Evolutionary conservation across 2,113 vertebrate genomes (phyloP), one percentile per base, ranked within the genome.

Genomic region (Etia nguti): DNA sequence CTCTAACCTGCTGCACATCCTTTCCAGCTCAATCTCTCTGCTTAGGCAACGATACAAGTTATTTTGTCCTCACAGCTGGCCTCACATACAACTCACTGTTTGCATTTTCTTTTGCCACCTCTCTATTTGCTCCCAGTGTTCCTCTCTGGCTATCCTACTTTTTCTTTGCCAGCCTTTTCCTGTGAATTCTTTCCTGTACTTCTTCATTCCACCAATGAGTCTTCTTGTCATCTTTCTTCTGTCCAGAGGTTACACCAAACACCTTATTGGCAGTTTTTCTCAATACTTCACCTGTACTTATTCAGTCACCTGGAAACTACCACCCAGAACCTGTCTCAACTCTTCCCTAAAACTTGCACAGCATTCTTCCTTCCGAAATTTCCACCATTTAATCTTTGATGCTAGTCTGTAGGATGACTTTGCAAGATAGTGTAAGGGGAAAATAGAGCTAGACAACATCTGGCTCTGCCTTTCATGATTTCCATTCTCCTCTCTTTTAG

Each of bases 401-500:
- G 60, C 60, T 65, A 65, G 18, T 65, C 18, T 65, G 60, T 4
- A 36, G 60, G 4, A 65, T 65, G 31, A 65, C 31, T 65, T 65
- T 36, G n/a, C n/a, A n/a, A n/a, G n/a, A n/a, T n/a, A n/a, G n/a
- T n/a, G n/a, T n/a, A n/a, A n/a, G n/a, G n/a, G n/a, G n/a, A n/a
- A n/a, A n/a, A n/a, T n/a, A n/a, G n/a, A n/a, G n/a, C n/a, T n/a
- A n/a, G n/a, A n/a, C n/a, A n/a, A n/a, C n/a, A n/a, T n/a, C n/a
- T n/a, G n/a, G n/a, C n/a, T n/a, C n/a, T n/a, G n/a, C n/a, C n/a
- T n/a, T n/a, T n/a, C n/a, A n/a, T n/a, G n/a, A n/a, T n/a, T n/a
- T n/a, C n/a, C n/a, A n/a, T 65, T 65, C 60, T 38, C 0, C 20
- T 65, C 20, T 38, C 34, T 38, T 65, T 65, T 34, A 0, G 0